Conservation (phyloP, 2,797 vertebrate species). For the Pangasius mekongensis region DNA sequence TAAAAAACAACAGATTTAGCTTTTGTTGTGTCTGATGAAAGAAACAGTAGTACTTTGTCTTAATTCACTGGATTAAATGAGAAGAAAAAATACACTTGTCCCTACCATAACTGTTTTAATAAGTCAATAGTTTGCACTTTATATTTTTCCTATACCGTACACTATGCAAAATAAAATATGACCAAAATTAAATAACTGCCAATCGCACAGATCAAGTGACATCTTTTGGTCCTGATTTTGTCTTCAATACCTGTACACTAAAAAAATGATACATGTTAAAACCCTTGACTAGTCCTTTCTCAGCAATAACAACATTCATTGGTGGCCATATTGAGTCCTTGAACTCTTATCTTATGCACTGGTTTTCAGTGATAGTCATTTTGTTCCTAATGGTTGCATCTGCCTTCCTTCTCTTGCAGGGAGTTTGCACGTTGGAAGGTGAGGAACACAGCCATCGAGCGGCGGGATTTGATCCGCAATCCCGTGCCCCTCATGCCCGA, state of each 20-base stretch:
- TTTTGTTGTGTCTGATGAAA: background rate
- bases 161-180: background rate
- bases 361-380: background rate
- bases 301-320: background rate
- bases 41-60: background rate
- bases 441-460: slow-evolving; percentile 98
- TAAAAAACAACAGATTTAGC: background rate
- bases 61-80: background rate
- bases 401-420: slow-evolving; percentile 70
- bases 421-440: slow-evolving; percentile 99
- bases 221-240: background rate
- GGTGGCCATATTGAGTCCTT: too few relatives aligned
- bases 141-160: background rate
- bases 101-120: background rate
- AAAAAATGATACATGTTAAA: background rate
- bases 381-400: slow-evolving; percentile 21
- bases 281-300: background rate
- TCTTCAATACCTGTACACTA: background rate
- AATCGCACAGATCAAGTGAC: background rate
- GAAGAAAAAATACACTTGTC: background rate
- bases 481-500: slow-evolving; percentile 97
- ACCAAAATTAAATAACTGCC: background rate
- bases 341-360: background rate
- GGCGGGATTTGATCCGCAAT: slow-evolving; percentile 92
- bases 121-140: background rate